Percentiles rank a stretch among this genome's conserved stretches.
Conservation (phyloP, 2,113 vertebrate genomes). For the Tiliqua scincoides region DNA sequence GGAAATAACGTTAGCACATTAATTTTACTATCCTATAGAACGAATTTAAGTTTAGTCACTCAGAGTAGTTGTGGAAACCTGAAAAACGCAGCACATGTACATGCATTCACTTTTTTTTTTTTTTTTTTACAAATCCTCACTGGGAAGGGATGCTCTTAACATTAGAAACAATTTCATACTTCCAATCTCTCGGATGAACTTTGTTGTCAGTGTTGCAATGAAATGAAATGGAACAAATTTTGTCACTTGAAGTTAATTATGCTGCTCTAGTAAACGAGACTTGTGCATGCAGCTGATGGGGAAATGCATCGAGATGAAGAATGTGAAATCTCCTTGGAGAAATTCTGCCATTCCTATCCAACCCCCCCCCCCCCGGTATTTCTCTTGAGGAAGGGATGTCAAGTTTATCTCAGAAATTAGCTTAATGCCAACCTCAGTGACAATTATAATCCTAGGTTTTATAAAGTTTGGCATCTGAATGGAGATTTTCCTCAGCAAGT, state of each 20-base stretch:
- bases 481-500: neutral
- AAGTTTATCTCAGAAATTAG: neutral
- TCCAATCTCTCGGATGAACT: neutral
- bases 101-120: neutral
- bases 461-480: neutral
- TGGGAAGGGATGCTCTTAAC: neutral
- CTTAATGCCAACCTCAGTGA: neutral
- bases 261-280: neutral
- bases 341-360: neutral
- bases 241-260: neutral
- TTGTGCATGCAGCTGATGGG: neutral
- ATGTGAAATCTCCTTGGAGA: neutral
- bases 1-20: neutral
- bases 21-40: neutral
- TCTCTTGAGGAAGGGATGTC: neutral
- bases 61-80: neutral
- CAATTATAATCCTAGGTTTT: neutral
- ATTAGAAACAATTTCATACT: neutral
- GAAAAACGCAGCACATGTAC: neutral
- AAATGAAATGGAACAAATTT: slow-evolving; percentile 1
- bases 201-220: neutral
- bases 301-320: neutral
- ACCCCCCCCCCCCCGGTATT: neutral
- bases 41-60: neutral
- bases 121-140: neutral